Conservation (phyloP, 2,113 vertebrate species). For the Pyrgilauda ruficollis region DNA sequence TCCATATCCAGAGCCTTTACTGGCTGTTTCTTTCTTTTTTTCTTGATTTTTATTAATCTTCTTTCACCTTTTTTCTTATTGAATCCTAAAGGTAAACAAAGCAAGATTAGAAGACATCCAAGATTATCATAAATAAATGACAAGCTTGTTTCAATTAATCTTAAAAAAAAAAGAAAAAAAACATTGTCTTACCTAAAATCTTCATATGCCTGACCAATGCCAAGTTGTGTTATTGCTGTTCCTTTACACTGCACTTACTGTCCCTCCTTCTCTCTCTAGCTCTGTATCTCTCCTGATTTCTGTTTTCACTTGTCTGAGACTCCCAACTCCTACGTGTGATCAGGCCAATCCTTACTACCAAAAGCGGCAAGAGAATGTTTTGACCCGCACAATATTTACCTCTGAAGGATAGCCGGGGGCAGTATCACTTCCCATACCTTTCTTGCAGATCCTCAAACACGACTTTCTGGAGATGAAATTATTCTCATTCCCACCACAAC, state of each 20-base stretch:
- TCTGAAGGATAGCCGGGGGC: not conserved
- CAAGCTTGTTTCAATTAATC: not conserved
- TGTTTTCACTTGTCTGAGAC: not conserved
- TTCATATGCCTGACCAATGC: not conserved
- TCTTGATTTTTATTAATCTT: slow-evolving; percentile 62
- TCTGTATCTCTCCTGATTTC: not conserved
- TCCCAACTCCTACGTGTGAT: not conserved
- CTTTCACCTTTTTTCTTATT: slow-evolving; percentile 14
- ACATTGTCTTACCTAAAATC: not conserved
- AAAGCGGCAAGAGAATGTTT: not conserved
- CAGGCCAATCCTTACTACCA: not conserved
- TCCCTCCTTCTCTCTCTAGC: not conserved
- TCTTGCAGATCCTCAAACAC: slow-evolving; percentile 79
- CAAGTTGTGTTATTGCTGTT: not conserved
- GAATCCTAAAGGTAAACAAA: slow-evolving; percentile 57
- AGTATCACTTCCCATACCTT: slow-evolving; percentile 55
- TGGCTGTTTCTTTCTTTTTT: slow-evolving; percentile 60
- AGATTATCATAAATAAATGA: not conserved
- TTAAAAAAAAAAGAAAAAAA: not conserved
- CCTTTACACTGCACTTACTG: not conserved
- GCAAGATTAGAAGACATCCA: not conserved
- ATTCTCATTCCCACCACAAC: slow-evolving; percentile 90
- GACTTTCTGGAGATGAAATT: slow-evolving; percentile 78
- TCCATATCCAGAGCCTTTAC: not conserved
- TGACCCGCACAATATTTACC: not conserved